Percentiles rank a stretch among this genome's conserved stretches.
Conservation (phyloP, 1,140 invertebrate genomes). For the Drosophila teissieri region DNA sequence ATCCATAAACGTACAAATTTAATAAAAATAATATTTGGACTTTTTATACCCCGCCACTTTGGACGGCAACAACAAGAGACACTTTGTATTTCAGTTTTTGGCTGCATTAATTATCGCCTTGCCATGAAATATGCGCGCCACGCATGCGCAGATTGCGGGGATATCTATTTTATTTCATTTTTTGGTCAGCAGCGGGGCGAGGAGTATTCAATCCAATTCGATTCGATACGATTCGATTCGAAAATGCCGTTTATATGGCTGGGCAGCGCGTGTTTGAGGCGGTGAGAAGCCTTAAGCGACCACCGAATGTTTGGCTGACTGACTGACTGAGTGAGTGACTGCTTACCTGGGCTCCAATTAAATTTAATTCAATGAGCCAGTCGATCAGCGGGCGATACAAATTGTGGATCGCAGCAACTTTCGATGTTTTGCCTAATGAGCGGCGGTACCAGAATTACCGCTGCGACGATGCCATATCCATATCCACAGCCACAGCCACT, state of each 20-base stretch:
- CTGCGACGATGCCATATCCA: constrained; percentile 26
- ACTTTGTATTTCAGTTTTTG: constrained; percentile 78
- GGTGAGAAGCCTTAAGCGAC: constrained; percentile 22
- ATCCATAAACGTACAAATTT: constrained; percentile 69
- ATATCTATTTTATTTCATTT: constrained; percentile 13
- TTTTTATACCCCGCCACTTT: constrained; percentile 34
- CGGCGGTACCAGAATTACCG: constrained; percentile 40
- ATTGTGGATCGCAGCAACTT: constrained; percentile 57
- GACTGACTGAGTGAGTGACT: constrained; percentile 56
- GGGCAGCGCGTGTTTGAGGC: constrained; percentile 46
- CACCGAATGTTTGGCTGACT: constrained; percentile 49
- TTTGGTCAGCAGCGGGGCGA: constrained; percentile 14
- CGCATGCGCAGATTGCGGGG: constrained; percentile 65
- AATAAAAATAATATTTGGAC: constrained; percentile 66
- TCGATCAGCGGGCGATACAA: constrained; percentile 69
- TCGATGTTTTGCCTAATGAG: constrained; percentile 72
- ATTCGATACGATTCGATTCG: too few species aligned
- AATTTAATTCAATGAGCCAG: constrained; percentile 63
- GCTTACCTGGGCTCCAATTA: constrained; percentile 76
- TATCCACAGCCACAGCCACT: too few species aligned
- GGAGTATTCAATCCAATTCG: constrained; percentile 6
- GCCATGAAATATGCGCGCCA: constrained; percentile 82
- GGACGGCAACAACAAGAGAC: constrained; percentile 55
- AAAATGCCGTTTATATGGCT: constrained; percentile 51
- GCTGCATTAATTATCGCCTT: constrained; percentile 82